phyloP scores from a whole-genome alignment of 2,113 vertebrate species.

The Procavia capensis region DNA sequence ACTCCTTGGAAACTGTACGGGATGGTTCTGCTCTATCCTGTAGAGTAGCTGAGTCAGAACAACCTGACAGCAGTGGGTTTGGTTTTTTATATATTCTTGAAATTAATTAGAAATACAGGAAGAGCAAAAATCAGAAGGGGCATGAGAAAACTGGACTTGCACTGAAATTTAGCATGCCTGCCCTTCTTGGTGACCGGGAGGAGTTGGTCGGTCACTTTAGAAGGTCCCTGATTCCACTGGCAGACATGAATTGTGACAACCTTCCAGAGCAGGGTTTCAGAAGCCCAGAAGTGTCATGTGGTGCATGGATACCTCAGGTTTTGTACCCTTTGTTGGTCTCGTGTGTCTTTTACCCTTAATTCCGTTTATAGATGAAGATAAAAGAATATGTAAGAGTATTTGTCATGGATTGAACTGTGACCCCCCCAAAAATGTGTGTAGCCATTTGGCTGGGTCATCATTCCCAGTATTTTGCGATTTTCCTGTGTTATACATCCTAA shows the following conservation, averaged over 20 bases:
- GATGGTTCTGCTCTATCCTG: no score
- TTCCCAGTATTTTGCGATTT: no score
- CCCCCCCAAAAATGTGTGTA: no score
- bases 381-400: background rate
- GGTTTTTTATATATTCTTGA: background rate
- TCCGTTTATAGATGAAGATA: background rate
- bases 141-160: background rate
- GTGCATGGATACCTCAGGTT: background rate
- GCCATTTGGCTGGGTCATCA: no score
- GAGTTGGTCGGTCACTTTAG: background rate
- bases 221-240: rapidly evolving
- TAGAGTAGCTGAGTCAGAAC: no score
- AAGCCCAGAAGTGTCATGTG: background rate
- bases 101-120: background rate
- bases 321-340: background rate
- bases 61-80: no score
- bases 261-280: background rate
- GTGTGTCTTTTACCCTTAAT: background rate
- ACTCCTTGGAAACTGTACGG: no score
- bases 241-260: background rate
- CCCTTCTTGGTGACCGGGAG: background rate
- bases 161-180: background rate
- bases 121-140: background rate
- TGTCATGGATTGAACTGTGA: no score
- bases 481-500: no score